These are phyloP conservation scores for Gymnoscelis rufifasciata DNA, from an alignment of 2,888 invertebrate species.

Conservation along the genomic window DNA sequence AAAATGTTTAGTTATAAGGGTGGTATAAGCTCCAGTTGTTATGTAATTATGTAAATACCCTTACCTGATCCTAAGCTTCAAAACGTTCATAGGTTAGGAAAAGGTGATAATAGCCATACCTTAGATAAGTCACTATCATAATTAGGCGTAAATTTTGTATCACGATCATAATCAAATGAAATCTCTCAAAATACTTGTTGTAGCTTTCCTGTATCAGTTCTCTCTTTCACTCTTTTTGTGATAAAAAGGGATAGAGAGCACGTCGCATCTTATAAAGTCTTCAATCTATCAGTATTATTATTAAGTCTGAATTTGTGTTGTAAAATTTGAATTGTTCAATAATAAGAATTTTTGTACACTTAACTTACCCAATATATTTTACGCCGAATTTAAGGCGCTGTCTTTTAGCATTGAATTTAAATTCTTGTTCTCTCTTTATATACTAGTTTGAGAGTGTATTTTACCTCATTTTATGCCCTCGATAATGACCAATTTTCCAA, in stretches of 20 bases:
- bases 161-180: conserved; percentile 8
- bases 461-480: conserved; percentile 1
- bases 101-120: conserved; percentile 70
- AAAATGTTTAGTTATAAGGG: conserved; percentile 26
- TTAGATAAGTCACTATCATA: conserved; percentile 49
- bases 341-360: too few species aligned
- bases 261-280: too few species aligned
- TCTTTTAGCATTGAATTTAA: too few species aligned
- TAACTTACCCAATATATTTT: too few species aligned
- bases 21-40: conserved; percentile 55
- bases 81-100: conserved; percentile 68
- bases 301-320: too few species aligned
- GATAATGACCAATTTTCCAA: conserved; percentile 18
- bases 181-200: too few species aligned
- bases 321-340: too few species aligned
- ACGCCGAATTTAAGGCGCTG: too few species aligned
- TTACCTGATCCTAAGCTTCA: conserved; percentile 53
- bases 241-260: too few species aligned
- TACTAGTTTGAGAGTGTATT: neutral
- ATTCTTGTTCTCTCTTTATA: too few species aligned
- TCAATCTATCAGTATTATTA: too few species aligned
- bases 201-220: too few species aligned
- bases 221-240: neutral
- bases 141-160: conserved; percentile 36
- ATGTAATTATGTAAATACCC: conserved; percentile 73